Conservation (phyloP, 1,140 invertebrate species). For the Hestina assimilis region DNA sequence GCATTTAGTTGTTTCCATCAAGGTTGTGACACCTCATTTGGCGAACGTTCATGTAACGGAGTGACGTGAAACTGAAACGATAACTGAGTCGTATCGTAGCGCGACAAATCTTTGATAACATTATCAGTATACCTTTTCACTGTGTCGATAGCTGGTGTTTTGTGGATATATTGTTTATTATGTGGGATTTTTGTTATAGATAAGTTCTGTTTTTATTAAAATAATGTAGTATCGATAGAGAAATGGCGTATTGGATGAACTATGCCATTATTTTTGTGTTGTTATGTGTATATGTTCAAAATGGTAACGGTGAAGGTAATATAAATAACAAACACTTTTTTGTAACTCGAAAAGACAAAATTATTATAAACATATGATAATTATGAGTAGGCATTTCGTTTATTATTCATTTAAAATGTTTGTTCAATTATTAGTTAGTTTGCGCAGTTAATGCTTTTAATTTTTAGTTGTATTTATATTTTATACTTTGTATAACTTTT, state of each 20-base stretch:
- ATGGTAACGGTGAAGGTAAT: constrained; percentile 38
- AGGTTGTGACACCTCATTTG: constrained; percentile 13
- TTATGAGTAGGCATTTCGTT: too few species aligned
- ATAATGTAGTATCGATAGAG: constrained; percentile 20
- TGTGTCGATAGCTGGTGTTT: constrained; percentile 26
- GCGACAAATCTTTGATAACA: constrained; percentile 58
- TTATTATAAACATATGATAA: too few species aligned
- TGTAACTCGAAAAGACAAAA: not conserved
- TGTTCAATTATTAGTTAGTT: too few species aligned
- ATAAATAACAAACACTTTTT: not conserved
- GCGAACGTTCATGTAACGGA: constrained; percentile 15
- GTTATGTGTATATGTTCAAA: constrained; percentile 23
- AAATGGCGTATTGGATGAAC: constrained; percentile 36
- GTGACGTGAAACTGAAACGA: constrained; percentile 43
- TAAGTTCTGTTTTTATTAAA: constrained; percentile 9
- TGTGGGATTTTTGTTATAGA: constrained; percentile 9
- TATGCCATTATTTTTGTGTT: constrained; percentile 37
- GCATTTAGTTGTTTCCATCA: constrained; percentile 7
- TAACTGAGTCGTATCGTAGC: constrained; percentile 45
- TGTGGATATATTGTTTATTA: constrained; percentile 11
- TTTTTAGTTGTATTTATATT: too few species aligned
- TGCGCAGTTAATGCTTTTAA: too few species aligned
- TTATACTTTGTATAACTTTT: too few species aligned
- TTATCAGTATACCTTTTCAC: constrained; percentile 53
- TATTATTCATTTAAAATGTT: too few species aligned